Base-by-base conservation (phyloP, 2,888 invertebrate genomes). In the Dione vanillae region DNA sequence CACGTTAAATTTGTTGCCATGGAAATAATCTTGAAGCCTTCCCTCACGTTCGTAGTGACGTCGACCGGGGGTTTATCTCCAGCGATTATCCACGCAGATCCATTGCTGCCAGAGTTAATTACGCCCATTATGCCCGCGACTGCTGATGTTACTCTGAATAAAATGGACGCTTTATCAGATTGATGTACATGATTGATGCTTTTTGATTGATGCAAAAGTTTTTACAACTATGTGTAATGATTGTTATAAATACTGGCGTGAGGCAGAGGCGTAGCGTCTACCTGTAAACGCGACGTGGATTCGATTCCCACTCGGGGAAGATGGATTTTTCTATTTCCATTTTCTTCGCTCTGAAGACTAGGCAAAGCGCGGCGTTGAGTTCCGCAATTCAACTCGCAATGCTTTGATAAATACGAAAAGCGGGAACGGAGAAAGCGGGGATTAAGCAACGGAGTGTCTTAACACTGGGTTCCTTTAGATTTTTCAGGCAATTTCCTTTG, bases 81-180 rank as follows among this genome's bases (percentile, higher is more conserved):
- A 47, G 89, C 85, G 41, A 91, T 83, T 73, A 89, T 83, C 92
- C 92, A 92, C 19, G 88, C 90, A 16, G 89, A 83, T 8, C 92
- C 88, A 73, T 81, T 88, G 45, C 78, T 78, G 6, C 87, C 92
- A 71, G 79, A 77, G 54, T 84, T 83, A 71, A 92, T 86, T 71
- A 88, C 90, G 52, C 87, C 83, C 71, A 92, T 76, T 75, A 92
- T 89, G 40, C 92, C 92, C 7, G 79, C 80, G 35, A 87, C 92
- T 70, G 91, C 92, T 65, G 91, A 92, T 68, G 83, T 83, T 59
- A 92, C 91, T 75, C 92, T 92, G 85, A 77, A 72, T 65, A 72
- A 69, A 68, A 71, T 16, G 64, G 59, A 37, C 43, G 43, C 49
- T 68, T 59, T 20, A 65, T 67, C 62, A 56, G 51, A 64, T 64